These are phyloP conservation scores for Anguilla pacifica DNA, from an alignment of 2,797 vertebrate genomes.

Conservation along the genomic window DNA sequence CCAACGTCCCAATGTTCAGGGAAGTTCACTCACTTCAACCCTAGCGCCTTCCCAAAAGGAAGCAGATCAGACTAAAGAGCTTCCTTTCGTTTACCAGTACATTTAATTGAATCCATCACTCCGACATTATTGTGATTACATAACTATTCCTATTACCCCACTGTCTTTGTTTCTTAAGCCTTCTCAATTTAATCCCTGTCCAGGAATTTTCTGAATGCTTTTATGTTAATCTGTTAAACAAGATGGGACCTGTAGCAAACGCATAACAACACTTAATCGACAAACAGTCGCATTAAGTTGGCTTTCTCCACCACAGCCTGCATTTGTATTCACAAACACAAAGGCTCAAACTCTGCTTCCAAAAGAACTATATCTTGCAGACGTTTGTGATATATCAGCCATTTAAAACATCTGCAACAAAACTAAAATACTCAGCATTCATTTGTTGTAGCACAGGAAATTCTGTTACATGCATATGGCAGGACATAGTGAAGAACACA, in stretches of 20 bases:
- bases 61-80: neutral
- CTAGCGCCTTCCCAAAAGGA: neutral
- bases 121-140: neutral
- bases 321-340: neutral
- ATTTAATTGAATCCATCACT: neutral
- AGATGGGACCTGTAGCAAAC: neutral
- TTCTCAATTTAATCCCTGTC: constrained; percentile 1
- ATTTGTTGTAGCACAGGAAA: neutral
- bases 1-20: constrained; percentile 4
- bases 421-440: neutral
- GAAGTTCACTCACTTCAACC: neutral
- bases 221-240: constrained; percentile 18
- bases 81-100: neutral
- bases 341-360: neutral
- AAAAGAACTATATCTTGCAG: neutral
- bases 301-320: neutral
- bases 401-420: neutral
- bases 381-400: neutral
- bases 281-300: neutral
- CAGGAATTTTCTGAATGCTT: neutral
- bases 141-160: neutral
- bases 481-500: neutral
- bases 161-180: constrained; percentile 18
- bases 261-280: neutral
- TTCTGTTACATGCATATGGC: neutral